phyloP scores from a whole-genome alignment of 2,113 vertebrate species.

The Guaruba guarouba region DNA sequence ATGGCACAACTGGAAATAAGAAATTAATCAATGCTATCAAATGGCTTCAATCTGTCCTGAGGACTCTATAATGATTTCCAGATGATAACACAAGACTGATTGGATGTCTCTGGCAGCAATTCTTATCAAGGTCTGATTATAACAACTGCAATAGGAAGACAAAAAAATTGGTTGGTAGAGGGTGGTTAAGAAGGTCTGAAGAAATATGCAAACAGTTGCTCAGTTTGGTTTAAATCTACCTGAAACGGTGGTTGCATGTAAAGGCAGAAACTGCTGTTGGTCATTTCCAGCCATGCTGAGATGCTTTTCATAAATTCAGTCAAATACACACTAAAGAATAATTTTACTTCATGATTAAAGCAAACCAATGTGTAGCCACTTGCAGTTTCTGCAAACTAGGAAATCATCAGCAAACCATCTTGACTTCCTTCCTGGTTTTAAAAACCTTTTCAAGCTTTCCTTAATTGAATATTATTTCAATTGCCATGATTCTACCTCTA shows the following conservation, averaged over 20 bases:
- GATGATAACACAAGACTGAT: conserved; percentile 71
- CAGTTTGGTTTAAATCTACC: background rate
- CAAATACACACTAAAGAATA: background rate
- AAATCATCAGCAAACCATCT: conserved; percentile 20
- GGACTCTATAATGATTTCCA: conserved; percentile 82
- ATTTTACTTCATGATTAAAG: conserved; percentile 20
- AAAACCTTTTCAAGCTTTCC: conserved; percentile 37
- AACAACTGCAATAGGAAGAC: conserved; percentile 20
- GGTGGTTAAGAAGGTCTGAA: background rate
- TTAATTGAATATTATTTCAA: conserved; percentile 23
- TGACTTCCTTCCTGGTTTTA: conserved; percentile 22
- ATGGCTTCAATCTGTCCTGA: conserved; percentile 82
- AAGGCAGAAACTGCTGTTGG: background rate
- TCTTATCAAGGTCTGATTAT: conserved; percentile 47
- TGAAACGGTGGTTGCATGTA: background rate
- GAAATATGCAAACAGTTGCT: conserved; percentile 11
- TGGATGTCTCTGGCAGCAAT: conserved; percentile 48
- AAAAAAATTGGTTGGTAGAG: conserved; percentile 24
- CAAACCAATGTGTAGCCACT: background rate
- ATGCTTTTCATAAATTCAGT: background rate
- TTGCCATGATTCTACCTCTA: background rate
- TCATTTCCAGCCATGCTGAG: conserved; percentile 1
- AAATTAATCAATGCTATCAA: conserved; percentile 86
- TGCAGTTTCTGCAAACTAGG: background rate
- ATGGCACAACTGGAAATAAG: conserved; percentile 81